Evolutionary conservation across 2,113 vertebrate genomes (phyloP).

Genomic region (Trematomus loennbergii): DNA sequence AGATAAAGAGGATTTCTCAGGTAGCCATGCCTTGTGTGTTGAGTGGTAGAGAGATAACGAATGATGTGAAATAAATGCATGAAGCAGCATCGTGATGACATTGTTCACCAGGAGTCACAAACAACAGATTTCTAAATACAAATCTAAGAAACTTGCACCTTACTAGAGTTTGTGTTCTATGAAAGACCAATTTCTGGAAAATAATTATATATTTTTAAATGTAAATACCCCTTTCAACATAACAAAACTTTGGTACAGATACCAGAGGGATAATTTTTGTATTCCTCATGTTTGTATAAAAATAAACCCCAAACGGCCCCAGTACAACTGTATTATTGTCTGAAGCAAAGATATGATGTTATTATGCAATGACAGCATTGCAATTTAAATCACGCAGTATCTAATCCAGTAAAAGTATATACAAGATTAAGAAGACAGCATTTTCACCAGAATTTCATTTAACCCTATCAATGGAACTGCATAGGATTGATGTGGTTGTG

Average conservation of each 20-base stretch:
- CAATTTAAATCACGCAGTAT: not conserved
- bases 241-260: not conserved
- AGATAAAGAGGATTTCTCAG: conserved; percentile 97
- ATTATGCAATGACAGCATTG: not conserved
- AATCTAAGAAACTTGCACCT: not conserved
- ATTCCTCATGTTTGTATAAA: not conserved
- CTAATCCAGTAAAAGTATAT: not conserved
- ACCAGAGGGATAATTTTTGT: too few relatives aligned
- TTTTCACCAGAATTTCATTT: not conserved
- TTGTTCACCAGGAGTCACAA: conserved; percentile 7
- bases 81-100: conserved; percentile 4
- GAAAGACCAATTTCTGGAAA: not conserved
- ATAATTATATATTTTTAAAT: not conserved
- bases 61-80: conserved; percentile 63
- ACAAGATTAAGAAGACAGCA: not conserved
- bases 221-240: not conserved
- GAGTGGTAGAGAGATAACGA: conserved; percentile 28
- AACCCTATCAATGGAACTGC: not conserved
- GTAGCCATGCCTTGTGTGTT: conserved; percentile 83
- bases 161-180: not conserved
- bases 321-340: not conserved
- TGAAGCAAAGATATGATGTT: not conserved
- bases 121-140: not conserved
- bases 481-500: not conserved
- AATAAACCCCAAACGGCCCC: not conserved